phyloP scores from a whole-genome alignment of 1,140 invertebrate species.

The Aporrectodea caliginosa region DNA sequence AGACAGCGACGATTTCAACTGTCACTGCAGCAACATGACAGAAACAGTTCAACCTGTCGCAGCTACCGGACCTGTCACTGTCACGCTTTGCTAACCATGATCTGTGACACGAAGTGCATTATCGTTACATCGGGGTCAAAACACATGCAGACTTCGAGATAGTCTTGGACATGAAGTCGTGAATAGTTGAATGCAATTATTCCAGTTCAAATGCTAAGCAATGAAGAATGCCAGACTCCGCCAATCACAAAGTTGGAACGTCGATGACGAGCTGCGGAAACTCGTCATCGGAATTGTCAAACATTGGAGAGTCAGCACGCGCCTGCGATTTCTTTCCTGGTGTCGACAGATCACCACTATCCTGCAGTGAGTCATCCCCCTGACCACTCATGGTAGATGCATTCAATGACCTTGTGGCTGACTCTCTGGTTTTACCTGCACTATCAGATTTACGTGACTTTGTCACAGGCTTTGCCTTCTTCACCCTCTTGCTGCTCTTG shows the following conservation, averaged over 20 bases:
- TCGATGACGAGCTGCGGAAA: constrained; percentile 23
- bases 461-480: neutral
- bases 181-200: too few relatives aligned
- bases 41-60: too few relatives aligned
- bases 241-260: neutral
- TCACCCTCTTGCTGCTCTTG: neutral
- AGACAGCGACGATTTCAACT: too few relatives aligned
- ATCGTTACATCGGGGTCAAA: too few relatives aligned
- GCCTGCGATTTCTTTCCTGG: neutral
- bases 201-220: too few relatives aligned
- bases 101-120: too few relatives aligned
- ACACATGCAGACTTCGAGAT: too few relatives aligned
- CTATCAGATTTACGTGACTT: neutral
- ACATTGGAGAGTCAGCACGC: constrained; percentile 18
- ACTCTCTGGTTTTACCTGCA: neutral
- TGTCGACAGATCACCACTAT: neutral
- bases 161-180: too few relatives aligned
- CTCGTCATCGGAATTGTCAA: constrained; percentile 24
- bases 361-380: neutral
- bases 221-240: too few relatives aligned
- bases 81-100: too few relatives aligned
- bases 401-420: neutral
- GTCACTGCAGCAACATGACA: too few relatives aligned
- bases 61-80: too few relatives aligned
- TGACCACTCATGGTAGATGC: neutral